These are phyloP conservation scores for Parnassius apollo DNA, from an alignment of 2,888 invertebrate genomes.

Conservation along the genomic window DNA sequence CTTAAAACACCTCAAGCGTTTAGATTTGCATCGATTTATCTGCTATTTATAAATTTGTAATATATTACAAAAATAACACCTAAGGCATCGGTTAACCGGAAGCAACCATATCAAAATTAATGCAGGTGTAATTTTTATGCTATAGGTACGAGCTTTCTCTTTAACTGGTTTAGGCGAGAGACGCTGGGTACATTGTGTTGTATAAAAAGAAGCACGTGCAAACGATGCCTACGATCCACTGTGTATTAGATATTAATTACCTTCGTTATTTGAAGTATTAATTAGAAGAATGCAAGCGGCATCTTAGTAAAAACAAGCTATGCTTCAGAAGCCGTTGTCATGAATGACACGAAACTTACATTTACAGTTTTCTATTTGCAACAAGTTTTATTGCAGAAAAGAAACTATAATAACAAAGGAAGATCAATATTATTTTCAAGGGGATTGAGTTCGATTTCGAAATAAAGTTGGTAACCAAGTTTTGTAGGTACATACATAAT, in stretches of 20 bases:
- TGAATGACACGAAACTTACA: neutral
- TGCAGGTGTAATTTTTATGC: slow-evolving; percentile 45
- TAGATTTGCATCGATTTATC: slow-evolving; percentile 13
- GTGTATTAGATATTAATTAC: slow-evolving; percentile 10
- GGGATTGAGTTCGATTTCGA: no score
- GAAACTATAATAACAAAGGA: neutral
- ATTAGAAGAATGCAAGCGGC: slow-evolving; percentile 9
- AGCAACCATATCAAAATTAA: slow-evolving; percentile 46
- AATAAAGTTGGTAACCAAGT: no score
- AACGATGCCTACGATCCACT: slow-evolving; percentile 8
- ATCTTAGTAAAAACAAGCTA: slow-evolving; percentile 7
- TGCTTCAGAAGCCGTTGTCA: neutral
- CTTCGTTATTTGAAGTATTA: slow-evolving; percentile 17
- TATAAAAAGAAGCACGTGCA: slow-evolving; percentile 40
- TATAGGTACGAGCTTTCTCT: slow-evolving; percentile 64
- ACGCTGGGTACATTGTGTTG: slow-evolving; percentile 40
- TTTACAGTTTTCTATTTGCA: neutral
- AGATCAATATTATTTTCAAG: neutral
- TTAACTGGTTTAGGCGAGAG: slow-evolving; percentile 53
- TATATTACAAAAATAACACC: slow-evolving; percentile 50
- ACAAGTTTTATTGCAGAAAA: neutral
- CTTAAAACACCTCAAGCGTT: slow-evolving; percentile 16
- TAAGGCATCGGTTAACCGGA: slow-evolving; percentile 57
- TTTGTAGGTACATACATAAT: no score
- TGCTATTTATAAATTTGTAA: slow-evolving; percentile 42